Evolutionary conservation across 2,888 invertebrate genomes (phyloP), one percentile per base, ranked within the genome.

Genomic region (Carpatolechia fugitivella): DNA sequence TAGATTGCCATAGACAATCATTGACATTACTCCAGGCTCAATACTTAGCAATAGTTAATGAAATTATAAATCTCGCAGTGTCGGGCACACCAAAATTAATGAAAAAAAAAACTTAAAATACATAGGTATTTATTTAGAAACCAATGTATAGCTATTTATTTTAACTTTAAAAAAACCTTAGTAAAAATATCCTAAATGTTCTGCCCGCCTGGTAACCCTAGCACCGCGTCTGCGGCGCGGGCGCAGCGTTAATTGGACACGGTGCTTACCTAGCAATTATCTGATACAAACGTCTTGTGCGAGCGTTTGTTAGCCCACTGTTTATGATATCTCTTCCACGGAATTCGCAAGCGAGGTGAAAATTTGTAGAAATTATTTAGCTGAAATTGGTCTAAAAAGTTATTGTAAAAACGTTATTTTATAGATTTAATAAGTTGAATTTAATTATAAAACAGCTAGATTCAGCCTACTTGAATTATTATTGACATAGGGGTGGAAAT

Each of bases 231-330:
- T 64, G 75, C 73, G 70, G 71, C 72, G 72, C 70, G 62, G 56
- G 52, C 44, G 53, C 20, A 48, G 62, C 80, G 78, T 77, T 87
- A 88, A 88, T 88, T 88, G 87, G 89, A 85, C 86, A 87, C 86
- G 89, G 81, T 85, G 82, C 78, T 82, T 85, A 87, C 87, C 80
- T 86, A 83, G 79, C 80, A 81, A 57, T 57, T 57, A 57, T 55
- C 54, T 55, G 57, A 57, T 57, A 41, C 55, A 4, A 24, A 24
- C 29, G 20, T 13, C 20, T 13, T 20, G 14, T 41, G 20, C 16
- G 14, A 2, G 40, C 40, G n/a, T 44, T 44, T 13, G 44, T 44
- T 44, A 29, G 29, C 29, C 20, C 29, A 29, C 44, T 44, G 0
- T 13, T 24, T 11, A 13, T 29, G 29, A 44, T 24, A 24, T 20